A percentile compares a stretch with the other conserved stretches of the same genome.
These are phyloP conservation scores for Bungarus multicinctus DNA, from an alignment of 2,113 vertebrate genomes.

Conservation along the genomic window DNA sequence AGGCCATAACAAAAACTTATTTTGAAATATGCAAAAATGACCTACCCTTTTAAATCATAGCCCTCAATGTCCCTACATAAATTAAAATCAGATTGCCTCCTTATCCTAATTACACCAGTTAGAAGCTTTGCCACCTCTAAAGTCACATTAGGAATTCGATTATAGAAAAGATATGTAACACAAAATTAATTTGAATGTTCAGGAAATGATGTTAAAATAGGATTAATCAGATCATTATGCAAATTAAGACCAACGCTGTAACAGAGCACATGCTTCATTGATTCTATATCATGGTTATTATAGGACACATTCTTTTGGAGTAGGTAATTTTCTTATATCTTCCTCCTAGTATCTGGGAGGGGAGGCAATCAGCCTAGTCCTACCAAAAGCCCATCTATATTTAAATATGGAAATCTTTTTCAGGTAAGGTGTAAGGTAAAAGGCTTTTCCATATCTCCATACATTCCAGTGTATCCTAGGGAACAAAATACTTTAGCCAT, in stretches of 20 bases:
- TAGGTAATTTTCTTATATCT: neutral
- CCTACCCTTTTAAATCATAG: neutral
- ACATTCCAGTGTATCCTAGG: neutral
- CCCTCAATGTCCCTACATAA: neutral
- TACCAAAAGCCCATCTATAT: neutral
- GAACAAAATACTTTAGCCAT: neutral
- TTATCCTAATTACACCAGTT: neutral
- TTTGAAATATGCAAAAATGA: neutral
- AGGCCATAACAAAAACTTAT: neutral
- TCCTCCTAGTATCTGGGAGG: neutral
- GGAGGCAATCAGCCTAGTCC: neutral
- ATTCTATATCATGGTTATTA: neutral
- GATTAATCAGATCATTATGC: neutral
- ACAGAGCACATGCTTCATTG: neutral
- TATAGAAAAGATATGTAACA: neutral
- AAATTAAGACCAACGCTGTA: neutral
- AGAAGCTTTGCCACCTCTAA: neutral
- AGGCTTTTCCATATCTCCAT: neutral
- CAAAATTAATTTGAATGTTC: neutral
- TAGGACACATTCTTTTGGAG: neutral
- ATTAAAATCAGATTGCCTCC: neutral
- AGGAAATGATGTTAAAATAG: neutral
- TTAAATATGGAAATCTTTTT: neutral
- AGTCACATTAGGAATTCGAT: neutral
- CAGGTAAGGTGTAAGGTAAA: neutral